phyloP scores from a whole-genome alignment of 2,888 invertebrate genomes.

The Synanthedon formicaeformis region DNA sequence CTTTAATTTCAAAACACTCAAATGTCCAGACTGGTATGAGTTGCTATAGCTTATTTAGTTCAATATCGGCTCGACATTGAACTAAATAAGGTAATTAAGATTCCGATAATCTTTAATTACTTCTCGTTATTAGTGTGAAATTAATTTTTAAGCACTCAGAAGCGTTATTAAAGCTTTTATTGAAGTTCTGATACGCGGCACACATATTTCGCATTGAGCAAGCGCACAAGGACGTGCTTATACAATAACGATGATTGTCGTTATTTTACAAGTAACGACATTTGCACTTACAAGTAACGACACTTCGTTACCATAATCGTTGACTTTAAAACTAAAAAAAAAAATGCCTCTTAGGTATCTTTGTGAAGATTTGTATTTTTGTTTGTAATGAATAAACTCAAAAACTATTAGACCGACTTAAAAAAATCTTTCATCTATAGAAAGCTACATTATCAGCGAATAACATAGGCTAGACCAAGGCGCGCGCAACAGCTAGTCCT shows the following conservation, averaged over 20 bases:
- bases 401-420: too few species aligned
- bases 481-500: too few species aligned
- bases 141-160: conserved; percentile 28
- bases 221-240: conserved; percentile 47
- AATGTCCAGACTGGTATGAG: too few species aligned
- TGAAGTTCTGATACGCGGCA: conserved; percentile 36
- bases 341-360: too few species aligned
- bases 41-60: too few species aligned
- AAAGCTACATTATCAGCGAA: too few species aligned
- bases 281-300: not conserved
- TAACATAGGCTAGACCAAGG: too few species aligned
- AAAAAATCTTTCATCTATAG: too few species aligned
- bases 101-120: conserved; percentile 44
- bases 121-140: conserved; percentile 37
- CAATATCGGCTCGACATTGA: too few species aligned
- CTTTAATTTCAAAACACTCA: too few species aligned
- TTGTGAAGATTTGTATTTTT: too few species aligned
- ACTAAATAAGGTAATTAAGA: conserved; percentile 14
- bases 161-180: conserved; percentile 45
- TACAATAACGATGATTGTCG: not conserved
- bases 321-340: not conserved
- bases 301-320: not conserved
- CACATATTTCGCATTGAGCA: conserved; percentile 50
- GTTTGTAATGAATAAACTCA: too few species aligned
- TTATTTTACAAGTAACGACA: not conserved